These are phyloP conservation scores for Tortricodes alternella DNA, from an alignment of 2,888 invertebrate species.

Conservation along the genomic window DNA sequence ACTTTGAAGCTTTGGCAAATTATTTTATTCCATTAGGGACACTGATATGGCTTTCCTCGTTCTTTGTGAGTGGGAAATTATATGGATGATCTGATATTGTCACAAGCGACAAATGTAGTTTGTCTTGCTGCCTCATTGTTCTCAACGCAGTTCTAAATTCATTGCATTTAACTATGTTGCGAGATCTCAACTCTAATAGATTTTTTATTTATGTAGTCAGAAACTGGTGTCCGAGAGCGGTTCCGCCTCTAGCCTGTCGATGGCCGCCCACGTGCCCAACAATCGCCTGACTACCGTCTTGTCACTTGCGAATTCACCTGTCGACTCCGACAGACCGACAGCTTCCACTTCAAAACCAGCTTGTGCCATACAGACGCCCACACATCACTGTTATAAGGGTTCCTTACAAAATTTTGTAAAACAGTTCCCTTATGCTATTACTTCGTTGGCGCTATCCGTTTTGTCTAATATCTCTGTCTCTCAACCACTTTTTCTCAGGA, in stretches of 20 bases:
- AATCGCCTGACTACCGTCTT: slow-evolving; percentile 40
- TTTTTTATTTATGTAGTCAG: slow-evolving; percentile 18
- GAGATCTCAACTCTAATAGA: slow-evolving; percentile 7
- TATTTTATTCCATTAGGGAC: slow-evolving; percentile 38
- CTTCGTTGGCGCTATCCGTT: too few relatives aligned
- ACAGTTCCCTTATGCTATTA: too few relatives aligned
- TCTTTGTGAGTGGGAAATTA: slow-evolving; percentile 9
- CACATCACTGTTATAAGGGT: slow-evolving; percentile 5
- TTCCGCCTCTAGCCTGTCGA: slow-evolving; percentile 64
- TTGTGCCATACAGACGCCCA: slow-evolving; percentile 22
- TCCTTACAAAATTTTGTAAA: too few relatives aligned
- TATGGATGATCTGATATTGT: slow-evolving; percentile 1
- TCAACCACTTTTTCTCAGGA: too few relatives aligned
- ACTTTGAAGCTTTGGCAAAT: slow-evolving; percentile 54
- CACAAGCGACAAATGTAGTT: not conserved
- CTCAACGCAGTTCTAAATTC: slow-evolving; percentile 10
- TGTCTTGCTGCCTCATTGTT: too few relatives aligned
- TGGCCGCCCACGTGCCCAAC: slow-evolving; percentile 57
- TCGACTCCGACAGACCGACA: slow-evolving; percentile 23
- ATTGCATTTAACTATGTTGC: not conserved
- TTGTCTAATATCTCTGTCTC: too few relatives aligned
- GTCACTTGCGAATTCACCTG: slow-evolving; percentile 38
- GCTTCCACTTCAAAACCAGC: slow-evolving; percentile 25
- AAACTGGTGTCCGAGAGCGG: slow-evolving; percentile 40
- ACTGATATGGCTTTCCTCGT: slow-evolving; percentile 31